Evolutionary conservation across 2,113 vertebrate genomes (phyloP).

Genomic region (Clarias magur): DNA sequence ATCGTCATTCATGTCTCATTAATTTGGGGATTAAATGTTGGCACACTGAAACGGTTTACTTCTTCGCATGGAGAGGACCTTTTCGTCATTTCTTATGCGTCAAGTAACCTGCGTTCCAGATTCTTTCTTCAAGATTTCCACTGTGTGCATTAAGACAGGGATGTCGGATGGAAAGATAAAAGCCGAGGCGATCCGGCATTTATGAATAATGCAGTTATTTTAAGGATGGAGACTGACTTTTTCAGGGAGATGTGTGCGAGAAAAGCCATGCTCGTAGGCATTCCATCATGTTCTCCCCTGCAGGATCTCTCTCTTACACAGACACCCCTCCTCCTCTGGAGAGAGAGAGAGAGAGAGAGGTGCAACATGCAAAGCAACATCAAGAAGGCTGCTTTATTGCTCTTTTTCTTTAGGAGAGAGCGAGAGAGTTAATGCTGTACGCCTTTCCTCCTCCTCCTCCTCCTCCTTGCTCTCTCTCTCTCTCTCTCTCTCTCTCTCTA

Average conservation of each 20-base stretch:
- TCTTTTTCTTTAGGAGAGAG: slow-evolving; percentile 48
- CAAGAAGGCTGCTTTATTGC: slow-evolving; percentile 38
- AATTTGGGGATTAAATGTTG: neutral
- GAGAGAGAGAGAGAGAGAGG: slow-evolving; percentile 58
- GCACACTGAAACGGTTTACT: neutral
- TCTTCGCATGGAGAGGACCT: neutral
- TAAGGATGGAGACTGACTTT: slow-evolving; percentile 71
- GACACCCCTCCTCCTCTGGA: slow-evolving; percentile 69
- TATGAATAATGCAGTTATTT: neutral
- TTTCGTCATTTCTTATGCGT: neutral
- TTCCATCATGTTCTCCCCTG: slow-evolving; percentile 76
- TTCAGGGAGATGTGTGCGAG: slow-evolving; percentile 58
- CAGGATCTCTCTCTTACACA: slow-evolving; percentile 59
- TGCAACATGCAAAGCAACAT: slow-evolving; percentile 45
- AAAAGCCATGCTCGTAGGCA: slow-evolving; percentile 67
- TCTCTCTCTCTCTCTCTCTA: neutral
- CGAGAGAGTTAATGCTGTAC: slow-evolving; percentile 38
- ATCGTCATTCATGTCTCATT: no score
- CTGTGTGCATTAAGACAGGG: neutral
- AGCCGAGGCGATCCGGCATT: neutral
- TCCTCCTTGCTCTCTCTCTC: slow-evolving; percentile 18
- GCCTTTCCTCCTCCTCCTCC: slow-evolving; percentile 33
- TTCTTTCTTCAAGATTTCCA: neutral
- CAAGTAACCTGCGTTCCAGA: neutral
- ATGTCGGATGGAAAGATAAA: neutral